Percentiles rank a stretch among this genome's conserved stretches.
Evolutionary conservation across 2,113 vertebrate genomes (phyloP).

Genomic region (Peromyscus maniculatus): DNA sequence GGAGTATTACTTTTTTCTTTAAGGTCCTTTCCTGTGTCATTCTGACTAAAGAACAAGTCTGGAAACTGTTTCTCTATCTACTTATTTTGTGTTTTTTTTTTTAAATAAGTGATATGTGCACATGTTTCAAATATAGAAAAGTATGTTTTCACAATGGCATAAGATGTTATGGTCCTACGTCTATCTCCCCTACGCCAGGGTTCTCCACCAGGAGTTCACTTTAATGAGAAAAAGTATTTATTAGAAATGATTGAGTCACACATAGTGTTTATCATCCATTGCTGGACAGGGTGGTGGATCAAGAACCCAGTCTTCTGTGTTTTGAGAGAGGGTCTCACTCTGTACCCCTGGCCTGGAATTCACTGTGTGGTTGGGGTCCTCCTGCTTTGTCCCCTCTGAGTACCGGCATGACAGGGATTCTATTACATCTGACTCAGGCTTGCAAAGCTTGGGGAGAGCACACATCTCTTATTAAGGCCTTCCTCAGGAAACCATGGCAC

Average conservation of each 20-base stretch:
- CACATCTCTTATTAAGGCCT: neutral
- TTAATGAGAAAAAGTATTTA: neutral
- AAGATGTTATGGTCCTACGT: neutral
- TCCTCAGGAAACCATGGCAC: neutral
- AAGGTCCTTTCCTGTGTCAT: neutral
- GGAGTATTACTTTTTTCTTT: neutral
- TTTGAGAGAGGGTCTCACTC: neutral
- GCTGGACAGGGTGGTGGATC: neutral
- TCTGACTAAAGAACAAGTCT: slow-evolving; percentile 61
- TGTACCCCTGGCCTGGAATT: neutral
- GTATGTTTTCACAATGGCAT: neutral
- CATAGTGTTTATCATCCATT: neutral
- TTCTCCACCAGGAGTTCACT: neutral
- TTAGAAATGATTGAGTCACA: neutral
- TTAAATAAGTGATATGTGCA: neutral
- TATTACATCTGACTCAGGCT: neutral
- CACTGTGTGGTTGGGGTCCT: neutral
- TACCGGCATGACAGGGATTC: neutral
- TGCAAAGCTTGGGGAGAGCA: neutral
- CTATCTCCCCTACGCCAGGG: too few species aligned
- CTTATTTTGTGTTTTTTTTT: slow-evolving; percentile 31
- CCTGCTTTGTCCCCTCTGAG: neutral
- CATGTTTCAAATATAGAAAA: neutral
- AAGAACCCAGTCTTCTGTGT: neutral
- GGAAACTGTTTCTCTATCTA: slow-evolving; percentile 1